Percentiles rank a stretch among this genome's conserved stretches.
These are phyloP conservation scores for Hyla sarda DNA, from an alignment of 2,113 vertebrate genomes.

Conservation along the genomic window DNA sequence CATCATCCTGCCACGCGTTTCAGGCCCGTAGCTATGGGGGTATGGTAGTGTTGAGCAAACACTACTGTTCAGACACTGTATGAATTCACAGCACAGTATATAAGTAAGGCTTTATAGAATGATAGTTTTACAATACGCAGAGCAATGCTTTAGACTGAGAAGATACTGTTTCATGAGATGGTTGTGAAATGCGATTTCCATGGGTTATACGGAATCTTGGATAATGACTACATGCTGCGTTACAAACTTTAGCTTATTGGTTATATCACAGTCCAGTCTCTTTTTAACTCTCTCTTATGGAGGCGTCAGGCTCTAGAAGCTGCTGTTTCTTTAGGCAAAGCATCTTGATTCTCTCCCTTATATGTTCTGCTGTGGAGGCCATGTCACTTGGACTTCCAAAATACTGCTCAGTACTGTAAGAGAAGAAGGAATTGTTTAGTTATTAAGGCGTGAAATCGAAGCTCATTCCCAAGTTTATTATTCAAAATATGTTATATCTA, in stretches of 20 bases:
- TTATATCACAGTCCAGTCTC: slow-evolving; percentile 62
- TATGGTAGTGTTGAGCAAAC: slow-evolving; percentile 76
- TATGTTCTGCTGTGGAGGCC: slow-evolving; percentile 87
- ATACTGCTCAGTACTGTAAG: slow-evolving; percentile 89
- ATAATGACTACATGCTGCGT: slow-evolving; percentile 71
- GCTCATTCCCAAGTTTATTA: too few species aligned
- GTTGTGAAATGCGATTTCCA: slow-evolving; percentile 73
- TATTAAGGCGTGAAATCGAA: neutral
- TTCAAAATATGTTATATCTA: too few species aligned
- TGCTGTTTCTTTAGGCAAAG: slow-evolving; percentile 89
- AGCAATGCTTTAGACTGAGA: slow-evolving; percentile 67
- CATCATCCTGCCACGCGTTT: slow-evolving; percentile 30
- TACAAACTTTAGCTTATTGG: slow-evolving; percentile 69
- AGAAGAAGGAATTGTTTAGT: slow-evolving; percentile 22
- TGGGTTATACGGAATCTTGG: slow-evolving; percentile 67
- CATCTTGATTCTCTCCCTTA: slow-evolving; percentile 93
- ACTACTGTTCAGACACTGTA: slow-evolving; percentile 68
- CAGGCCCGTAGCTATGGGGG: slow-evolving; percentile 18
- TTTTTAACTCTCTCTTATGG: slow-evolving; percentile 78
- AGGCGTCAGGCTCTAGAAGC: slow-evolving; percentile 76
- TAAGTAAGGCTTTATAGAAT: slow-evolving; percentile 79
- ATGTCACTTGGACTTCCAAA: slow-evolving; percentile 94
- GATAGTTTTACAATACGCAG: slow-evolving; percentile 72
- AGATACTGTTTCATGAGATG: slow-evolving; percentile 65
- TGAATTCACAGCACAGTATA: slow-evolving; percentile 77